These are phyloP conservation scores for Amphiprion percula DNA, from an alignment of 2,113 vertebrate species.

Conservation along the genomic window DNA sequence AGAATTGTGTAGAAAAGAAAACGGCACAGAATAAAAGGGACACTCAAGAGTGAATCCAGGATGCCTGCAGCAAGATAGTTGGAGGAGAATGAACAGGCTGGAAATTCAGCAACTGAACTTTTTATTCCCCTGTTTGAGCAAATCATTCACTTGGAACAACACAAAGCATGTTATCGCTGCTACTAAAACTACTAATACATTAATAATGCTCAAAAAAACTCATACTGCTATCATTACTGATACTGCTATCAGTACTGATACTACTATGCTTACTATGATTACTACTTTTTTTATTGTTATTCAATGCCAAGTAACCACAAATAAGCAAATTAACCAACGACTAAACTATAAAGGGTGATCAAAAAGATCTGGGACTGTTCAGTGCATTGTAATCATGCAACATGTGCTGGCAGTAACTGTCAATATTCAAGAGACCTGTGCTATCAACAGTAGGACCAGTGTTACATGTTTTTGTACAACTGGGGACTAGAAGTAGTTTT, in stretches of 20 bases:
- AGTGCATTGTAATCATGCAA: too few species aligned
- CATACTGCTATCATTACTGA: background rate
- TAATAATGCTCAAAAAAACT: too few species aligned
- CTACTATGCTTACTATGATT: background rate
- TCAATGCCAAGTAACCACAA: too few species aligned
- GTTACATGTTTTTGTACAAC: too few species aligned
- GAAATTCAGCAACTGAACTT: constrained; percentile 6
- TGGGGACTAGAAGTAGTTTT: too few species aligned
- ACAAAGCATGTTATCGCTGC: background rate
- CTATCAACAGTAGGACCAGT: too few species aligned
- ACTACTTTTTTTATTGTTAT: too few species aligned
- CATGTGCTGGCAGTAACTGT: too few species aligned
- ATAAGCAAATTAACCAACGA: too few species aligned
- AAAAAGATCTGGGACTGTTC: too few species aligned
- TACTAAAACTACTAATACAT: background rate
- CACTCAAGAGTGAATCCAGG: background rate
- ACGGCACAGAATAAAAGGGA: background rate
- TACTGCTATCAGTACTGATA: background rate
- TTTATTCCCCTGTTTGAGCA: background rate
- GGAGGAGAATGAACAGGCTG: background rate
- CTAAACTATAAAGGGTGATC: too few species aligned
- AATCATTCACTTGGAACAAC: background rate
- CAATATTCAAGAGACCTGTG: too few species aligned
- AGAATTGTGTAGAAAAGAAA: background rate
- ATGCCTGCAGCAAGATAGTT: constrained; percentile 5